Evolutionary conservation across 1,140 invertebrate species (phyloP), one percentile per base, ranked within the genome.

Genomic region (Charaxes varanes): DNA sequence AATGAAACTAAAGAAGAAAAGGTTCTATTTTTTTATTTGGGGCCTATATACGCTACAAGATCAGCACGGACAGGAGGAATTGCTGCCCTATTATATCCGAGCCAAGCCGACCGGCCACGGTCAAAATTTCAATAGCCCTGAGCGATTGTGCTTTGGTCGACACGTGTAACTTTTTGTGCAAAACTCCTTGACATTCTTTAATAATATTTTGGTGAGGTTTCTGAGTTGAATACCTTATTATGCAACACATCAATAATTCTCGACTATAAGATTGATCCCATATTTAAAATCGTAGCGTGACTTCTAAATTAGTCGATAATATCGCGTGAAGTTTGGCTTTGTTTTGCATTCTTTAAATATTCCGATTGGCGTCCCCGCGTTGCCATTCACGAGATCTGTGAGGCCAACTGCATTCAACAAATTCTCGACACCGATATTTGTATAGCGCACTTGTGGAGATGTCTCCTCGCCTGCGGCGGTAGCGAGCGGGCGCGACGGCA

Each of bases 81-180:
- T 70, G 62, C 69, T 65, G 65, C 53, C 51, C 68, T 53, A 76
- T 76, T 72, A 77, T 71, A 65, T 71, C 28, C 60, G 64, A 74
- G 60, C 43, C 47, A 54, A 45, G 42, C 53, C 42, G 61, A 61
- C 49, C 55, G 59, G 48, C 64, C 74, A 63, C 65, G 64, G 62
- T 54, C 68, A 69, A 78, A 73, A 76, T 74, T 73, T 78, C 71
- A 79, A 82, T 80, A 63, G 73, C 74, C 69, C 48, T 58, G 51
- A 76, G 78, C 66, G 66, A 69, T 72, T 70, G 69, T 73, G n/a
- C n/a, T 56, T 45, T 54, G 57, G 52, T 40, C 58, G 73, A 73
- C 79, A 83, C 76, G 79, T 83, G 79, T 80, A 82, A 79, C 69
- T 80, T 83, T 83, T 80, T 83, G 72, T 77, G 63, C 65, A 58